Percentiles rank a stretch among this genome's conserved stretches.
phyloP scores from a whole-genome alignment of 2,797 vertebrate species.

The Lutjanus argentimaculatus region DNA sequence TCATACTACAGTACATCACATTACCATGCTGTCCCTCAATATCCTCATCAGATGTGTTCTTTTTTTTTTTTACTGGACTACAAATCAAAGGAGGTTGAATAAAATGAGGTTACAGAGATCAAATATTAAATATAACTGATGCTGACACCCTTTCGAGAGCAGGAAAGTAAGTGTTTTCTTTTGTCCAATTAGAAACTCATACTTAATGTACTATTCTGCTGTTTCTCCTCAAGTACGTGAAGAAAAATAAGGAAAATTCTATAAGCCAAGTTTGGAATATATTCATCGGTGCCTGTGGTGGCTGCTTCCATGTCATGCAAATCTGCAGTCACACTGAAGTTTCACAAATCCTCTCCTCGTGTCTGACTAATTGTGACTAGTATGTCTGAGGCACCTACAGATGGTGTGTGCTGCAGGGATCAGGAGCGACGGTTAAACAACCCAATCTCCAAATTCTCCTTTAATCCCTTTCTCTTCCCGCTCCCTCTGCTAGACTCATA shows the following conservation, averaged over 20 bases:
- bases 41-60: neutral
- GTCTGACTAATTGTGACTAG: conserved; percentile 24
- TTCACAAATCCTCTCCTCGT: conserved; percentile 24
- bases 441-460: conserved; percentile 59
- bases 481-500: conserved; percentile 57
- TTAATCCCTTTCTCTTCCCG: conserved; percentile 64
- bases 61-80: neutral
- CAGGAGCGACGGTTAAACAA: conserved; percentile 56
- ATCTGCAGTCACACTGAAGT: conserved; percentile 15
- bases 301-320: neutral
- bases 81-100: neutral
- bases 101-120: neutral
- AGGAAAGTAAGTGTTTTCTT: neutral
- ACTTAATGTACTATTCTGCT: neutral
- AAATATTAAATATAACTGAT: conserved; percentile 4
- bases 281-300: neutral
- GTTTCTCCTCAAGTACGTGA: neutral
- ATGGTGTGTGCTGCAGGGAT: conserved; percentile 53
- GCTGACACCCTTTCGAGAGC: neutral
- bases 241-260: neutral
- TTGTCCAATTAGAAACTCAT: neutral
- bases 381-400: conserved; percentile 53
- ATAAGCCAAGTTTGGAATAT: neutral
- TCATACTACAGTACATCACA: conserved; percentile 38
- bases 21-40: conserved; percentile 39